A percentile compares a stretch with the other conserved stretches of the same genome.
Conservation (phyloP, 1,140 invertebrate species). For the Dendroctonus ponderosae region DNA sequence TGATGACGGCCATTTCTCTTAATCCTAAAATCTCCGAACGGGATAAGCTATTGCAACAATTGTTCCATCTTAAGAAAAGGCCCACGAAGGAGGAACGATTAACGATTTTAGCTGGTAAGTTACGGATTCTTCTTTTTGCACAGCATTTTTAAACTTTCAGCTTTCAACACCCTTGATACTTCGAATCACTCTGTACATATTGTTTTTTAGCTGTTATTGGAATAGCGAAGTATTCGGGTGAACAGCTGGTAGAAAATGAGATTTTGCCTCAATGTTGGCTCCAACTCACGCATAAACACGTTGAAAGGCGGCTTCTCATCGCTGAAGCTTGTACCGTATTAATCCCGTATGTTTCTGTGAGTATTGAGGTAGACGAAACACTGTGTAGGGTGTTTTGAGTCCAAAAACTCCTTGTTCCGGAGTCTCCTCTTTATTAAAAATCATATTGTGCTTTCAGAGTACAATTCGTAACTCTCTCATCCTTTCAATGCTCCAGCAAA, state of each 20-base stretch:
- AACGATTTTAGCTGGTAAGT: slow-evolving; percentile 63
- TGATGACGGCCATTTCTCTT: slow-evolving; percentile 64
- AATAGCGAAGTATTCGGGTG: slow-evolving; percentile 60
- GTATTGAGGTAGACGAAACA: not conserved
- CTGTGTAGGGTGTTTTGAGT: not conserved
- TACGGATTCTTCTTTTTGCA: too few species aligned
- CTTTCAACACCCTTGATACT: too few species aligned
- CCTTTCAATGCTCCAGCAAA: slow-evolving; percentile 73
- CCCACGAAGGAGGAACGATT: slow-evolving; percentile 69
- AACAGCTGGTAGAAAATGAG: slow-evolving; percentile 62
- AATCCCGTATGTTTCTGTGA: slow-evolving; percentile 59
- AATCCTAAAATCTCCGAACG: slow-evolving; percentile 61
- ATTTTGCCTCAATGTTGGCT: slow-evolving; percentile 78
- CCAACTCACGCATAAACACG: slow-evolving; percentile 71
- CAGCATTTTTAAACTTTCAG: too few species aligned
- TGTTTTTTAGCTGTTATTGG: slow-evolving; percentile 56
- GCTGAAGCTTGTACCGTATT: slow-evolving; percentile 72
- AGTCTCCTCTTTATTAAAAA: not conserved
- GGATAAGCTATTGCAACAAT: slow-evolving; percentile 66
- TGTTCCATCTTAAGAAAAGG: slow-evolving; percentile 76
- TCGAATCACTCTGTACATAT: not conserved
- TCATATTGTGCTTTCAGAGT: slow-evolving; percentile 40
- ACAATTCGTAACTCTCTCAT: slow-evolving; percentile 70
- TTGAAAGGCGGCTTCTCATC: slow-evolving; percentile 68
- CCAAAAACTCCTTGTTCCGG: not conserved